Evolutionary conservation across 2,888 invertebrate species (phyloP).

Genomic region (Pseudococcus longispinus): DNA sequence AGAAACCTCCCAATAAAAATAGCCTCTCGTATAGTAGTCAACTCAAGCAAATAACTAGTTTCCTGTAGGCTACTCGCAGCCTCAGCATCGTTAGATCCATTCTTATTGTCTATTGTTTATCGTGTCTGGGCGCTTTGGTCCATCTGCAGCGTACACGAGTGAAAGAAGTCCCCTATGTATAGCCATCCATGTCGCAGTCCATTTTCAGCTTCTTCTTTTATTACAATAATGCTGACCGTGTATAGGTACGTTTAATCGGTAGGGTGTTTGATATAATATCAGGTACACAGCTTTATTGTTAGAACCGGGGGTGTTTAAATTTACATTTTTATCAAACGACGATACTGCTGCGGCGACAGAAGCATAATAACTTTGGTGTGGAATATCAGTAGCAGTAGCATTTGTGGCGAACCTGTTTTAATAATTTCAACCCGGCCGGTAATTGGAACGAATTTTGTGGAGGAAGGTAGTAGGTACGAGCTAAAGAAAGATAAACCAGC

Average conservation of each 20-base stretch:
- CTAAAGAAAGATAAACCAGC: neutral
- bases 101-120: constrained; percentile 32
- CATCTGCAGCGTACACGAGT: neutral
- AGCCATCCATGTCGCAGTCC: neutral
- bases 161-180: neutral
- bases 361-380: too few species aligned
- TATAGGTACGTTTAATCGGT: neutral
- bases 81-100: constrained; percentile 30
- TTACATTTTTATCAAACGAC: constrained; percentile 2
- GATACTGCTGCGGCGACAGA: neutral
- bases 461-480: neutral
- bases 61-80: constrained; percentile 1
- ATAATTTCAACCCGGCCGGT: neutral
- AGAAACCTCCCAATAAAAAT: neutral
- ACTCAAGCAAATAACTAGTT: constrained; percentile 28
- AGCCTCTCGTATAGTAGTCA: neutral
- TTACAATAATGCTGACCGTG: neutral
- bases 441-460: neutral
- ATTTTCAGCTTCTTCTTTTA: neutral
- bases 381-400: neutral
- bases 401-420: neutral
- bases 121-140: constrained; percentile 7
- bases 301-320: neutral
- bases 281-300: neutral
- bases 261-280: neutral